Evolutionary conservation across 2,888 invertebrate species (phyloP).

Genomic region (Oscheius onirici): DNA sequence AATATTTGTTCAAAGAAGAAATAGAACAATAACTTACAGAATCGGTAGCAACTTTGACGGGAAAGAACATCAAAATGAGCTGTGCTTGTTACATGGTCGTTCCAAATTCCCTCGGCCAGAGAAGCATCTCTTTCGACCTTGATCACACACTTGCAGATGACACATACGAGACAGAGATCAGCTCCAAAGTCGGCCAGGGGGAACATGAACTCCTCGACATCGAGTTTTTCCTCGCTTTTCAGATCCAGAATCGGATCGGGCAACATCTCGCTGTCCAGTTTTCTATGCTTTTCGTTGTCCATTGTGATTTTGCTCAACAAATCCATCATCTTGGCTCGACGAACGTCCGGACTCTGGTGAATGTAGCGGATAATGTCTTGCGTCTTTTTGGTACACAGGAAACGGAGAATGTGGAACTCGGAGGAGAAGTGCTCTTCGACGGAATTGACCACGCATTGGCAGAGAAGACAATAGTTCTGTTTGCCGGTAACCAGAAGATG

Average conservation of each 20-base stretch:
- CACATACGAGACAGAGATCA: conserved; percentile 25
- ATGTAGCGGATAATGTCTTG: background rate
- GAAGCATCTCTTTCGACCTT: background rate
- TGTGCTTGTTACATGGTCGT: conserved; percentile 28
- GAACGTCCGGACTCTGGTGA: background rate
- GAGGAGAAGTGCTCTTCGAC: conserved; percentile 42
- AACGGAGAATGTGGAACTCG: conserved; percentile 42
- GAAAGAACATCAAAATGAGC: conserved; percentile 32
- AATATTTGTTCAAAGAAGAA: background rate
- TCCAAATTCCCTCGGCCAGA: conserved; percentile 21
- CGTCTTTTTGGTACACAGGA: conserved; percentile 14
- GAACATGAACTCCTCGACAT: conserved; percentile 13
- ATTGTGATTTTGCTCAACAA: conserved; percentile 6
- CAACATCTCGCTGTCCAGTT: background rate
- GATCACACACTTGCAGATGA: conserved; percentile 10
- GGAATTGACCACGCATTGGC: conserved; percentile 25
- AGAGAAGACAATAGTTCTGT: conserved; percentile 30
- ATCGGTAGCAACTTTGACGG: conserved; percentile 16
- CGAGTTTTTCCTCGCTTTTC: background rate
- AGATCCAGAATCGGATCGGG: conserved; percentile 3
- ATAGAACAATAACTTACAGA: conserved; percentile 26
- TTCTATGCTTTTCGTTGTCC: conserved; percentile 14
- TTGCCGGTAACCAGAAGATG: conserved; percentile 33
- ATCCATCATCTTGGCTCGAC: conserved; percentile 9
- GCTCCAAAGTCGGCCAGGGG: background rate